Base-by-base conservation (phyloP, 1,140 invertebrate genomes). In the Drosophila saltans region DNA sequence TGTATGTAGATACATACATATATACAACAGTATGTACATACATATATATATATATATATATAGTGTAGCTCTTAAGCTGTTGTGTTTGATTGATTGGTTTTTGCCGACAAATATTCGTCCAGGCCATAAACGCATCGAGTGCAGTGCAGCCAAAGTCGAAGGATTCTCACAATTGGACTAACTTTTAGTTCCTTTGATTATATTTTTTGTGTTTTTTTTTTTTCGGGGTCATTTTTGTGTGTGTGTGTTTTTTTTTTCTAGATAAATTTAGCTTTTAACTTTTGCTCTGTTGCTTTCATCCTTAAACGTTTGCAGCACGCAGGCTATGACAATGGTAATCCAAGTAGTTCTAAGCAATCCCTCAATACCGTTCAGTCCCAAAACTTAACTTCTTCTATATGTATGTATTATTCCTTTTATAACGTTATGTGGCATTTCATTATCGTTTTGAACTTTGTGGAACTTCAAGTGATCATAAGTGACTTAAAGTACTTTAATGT, bases 291-390 rank as follows among this genome's bases (percentile, higher is more conserved):
- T 61, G 33, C 41, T 45, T 26, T 26, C 56, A 68, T 36, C 33
- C 33, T 36, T 36, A 36, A 7, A 65, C 66, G 62, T 55, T 73
- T 55, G 75, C 63, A 70, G 65, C 66, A 78, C 72, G 66, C 75
- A 75, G 72, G 43, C 74, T 85, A 84, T 84, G 81, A 84, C 81
- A 84, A 84, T 84, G 81, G 81, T 84, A 84, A 84, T 85, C 81
- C 67, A 56, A 64, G 66, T 69, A 68, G 69, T 40, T 21, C n/a
- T 39, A 70, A 63, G 33, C 40, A 41, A 26, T 48, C 5, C 16
- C 26, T 43, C n/a, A 52, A 48, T 8, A 24, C 8, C 16, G 16
- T 48, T 48, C 1, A 48, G 36, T 56, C 26, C 7, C 24, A 40
- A 11, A 9, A 11, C 28, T 30, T 30, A 30, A 30, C 4, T 30